These are phyloP conservation scores for Choreutis nemorana DNA, from an alignment of 2,888 invertebrate species.

Conservation along the genomic window DNA sequence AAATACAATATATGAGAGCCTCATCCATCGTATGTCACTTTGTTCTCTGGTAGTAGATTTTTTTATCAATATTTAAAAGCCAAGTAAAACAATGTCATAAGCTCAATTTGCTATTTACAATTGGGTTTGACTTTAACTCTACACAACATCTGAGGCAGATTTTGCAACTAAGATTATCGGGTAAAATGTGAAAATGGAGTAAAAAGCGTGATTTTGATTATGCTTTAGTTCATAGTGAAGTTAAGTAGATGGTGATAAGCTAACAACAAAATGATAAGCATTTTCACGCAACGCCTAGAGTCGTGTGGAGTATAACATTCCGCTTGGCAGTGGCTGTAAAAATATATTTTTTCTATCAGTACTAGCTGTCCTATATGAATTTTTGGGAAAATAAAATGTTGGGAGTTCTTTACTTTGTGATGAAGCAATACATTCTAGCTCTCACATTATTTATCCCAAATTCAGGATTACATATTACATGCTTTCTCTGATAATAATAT, in stretches of 20 bases:
- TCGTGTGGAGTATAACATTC: conserved; percentile 12
- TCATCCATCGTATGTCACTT: conserved; percentile 28
- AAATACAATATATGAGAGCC: conserved; percentile 32
- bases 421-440: conserved; percentile 46
- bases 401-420: conserved; percentile 25
- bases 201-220: too few relatives aligned
- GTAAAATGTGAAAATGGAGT: too few relatives aligned
- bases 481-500: conserved; percentile 37
- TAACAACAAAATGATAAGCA: conserved; percentile 4
- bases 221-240: too few relatives aligned
- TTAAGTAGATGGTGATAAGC: too few relatives aligned
- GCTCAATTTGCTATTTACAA: too few relatives aligned
- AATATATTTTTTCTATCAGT: conserved; percentile 23
- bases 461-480: conserved; percentile 50
- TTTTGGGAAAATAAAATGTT: conserved; percentile 26
- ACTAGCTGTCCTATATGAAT: conserved; percentile 46
- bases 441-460: conserved; percentile 44
- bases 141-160: too few relatives aligned
- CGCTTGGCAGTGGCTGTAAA: conserved; percentile 23
- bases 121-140: too few relatives aligned
- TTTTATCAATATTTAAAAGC: too few relatives aligned
- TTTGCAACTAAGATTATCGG: too few relatives aligned
- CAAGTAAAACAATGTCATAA: too few relatives aligned
- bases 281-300: conserved; percentile 7
- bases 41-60: too few relatives aligned